Percentiles rank a stretch among this genome's conserved stretches.
phyloP scores from a whole-genome alignment of 2,113 vertebrate species.

The Vulpes ferrilata region DNA sequence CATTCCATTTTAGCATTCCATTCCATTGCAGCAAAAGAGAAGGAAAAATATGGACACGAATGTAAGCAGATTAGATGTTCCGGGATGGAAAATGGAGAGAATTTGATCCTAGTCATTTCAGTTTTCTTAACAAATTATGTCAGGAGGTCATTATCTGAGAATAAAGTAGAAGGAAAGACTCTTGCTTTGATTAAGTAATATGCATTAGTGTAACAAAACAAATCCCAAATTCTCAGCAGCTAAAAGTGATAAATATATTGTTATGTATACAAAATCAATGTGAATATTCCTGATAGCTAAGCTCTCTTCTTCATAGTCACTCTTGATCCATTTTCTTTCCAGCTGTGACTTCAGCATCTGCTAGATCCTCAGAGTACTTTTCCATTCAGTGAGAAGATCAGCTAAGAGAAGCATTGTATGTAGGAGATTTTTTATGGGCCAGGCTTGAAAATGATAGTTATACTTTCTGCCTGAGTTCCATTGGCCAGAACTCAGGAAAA shows the following conservation, averaged over 20 bases:
- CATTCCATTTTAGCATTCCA: not conserved
- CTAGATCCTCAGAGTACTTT: not conserved
- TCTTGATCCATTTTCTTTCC: not conserved
- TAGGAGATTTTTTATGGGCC: not conserved
- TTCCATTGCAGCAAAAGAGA: not conserved
- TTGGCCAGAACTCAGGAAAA: not conserved
- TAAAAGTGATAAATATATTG: not conserved
- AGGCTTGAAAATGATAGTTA: not conserved
- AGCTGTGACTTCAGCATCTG: not conserved
- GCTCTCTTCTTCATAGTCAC: not conserved
- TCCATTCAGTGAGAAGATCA: not conserved
- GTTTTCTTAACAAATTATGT: not conserved
- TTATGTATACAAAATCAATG: not conserved
- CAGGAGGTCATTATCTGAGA: not conserved
- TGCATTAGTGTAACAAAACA: not conserved
- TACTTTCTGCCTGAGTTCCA: not conserved
- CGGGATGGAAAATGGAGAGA: not conserved
- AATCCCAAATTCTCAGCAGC: not conserved
- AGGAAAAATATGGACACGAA: not conserved
- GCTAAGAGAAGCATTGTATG: not conserved
- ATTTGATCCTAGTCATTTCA: not conserved
- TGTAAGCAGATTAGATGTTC: not conserved
- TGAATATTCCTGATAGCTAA: not conserved
- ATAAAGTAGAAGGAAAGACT: not conserved
- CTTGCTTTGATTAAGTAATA: not conserved